Base-by-base conservation (phyloP, 2,113 vertebrate genomes). In the Prunella fulvescens region DNA sequence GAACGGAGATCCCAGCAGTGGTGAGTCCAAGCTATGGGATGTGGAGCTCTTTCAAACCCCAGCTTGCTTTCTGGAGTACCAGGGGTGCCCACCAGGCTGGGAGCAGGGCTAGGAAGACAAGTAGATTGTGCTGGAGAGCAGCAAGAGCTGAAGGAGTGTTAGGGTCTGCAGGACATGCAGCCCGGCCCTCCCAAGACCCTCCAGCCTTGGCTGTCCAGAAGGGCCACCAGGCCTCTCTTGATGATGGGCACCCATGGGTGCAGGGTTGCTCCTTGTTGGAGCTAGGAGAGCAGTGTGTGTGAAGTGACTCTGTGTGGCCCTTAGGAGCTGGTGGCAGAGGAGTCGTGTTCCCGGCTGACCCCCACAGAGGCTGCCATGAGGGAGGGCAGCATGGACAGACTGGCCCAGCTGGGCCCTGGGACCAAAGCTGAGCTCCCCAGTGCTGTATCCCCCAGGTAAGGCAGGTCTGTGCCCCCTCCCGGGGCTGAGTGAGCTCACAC, bases 371-470 rank as follows among this genome's bases (percentile, higher is more conserved):
- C 81, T 66, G 81, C 93, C 44, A 51, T 71, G 2, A 96, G 88
- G 47, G 96, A 97, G 69, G 47, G 96, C 84, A 96, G 93, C 0
- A 3, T 56, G 90, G 97, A 97, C 84, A 95, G 90, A 84, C 92
- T 97, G 61, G 76, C 88, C 69, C 97, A 97, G 77, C 82, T 97
- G 86, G 93, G 92, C 18, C 88, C 91, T 0, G 56, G 85, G 3
- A 58, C 72, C 86, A 97, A 97, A 81, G 33, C 95, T 0, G 97
- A 97, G 72, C 91, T 97, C 47, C 95, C 96, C 50, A 69, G 93
- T 22, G 94, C 96, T 0, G 88, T 96, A 56, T 97, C 97, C 10
- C 97, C 97, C 84, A 97, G 97, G 97, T 97, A 90, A 92, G 76
- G 31, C 7, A 3, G 29, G 5, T 62, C 45, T 7, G 3, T 1